phyloP scores from a whole-genome alignment of 2,888 invertebrate species.

The Melinaea menophilus region DNA sequence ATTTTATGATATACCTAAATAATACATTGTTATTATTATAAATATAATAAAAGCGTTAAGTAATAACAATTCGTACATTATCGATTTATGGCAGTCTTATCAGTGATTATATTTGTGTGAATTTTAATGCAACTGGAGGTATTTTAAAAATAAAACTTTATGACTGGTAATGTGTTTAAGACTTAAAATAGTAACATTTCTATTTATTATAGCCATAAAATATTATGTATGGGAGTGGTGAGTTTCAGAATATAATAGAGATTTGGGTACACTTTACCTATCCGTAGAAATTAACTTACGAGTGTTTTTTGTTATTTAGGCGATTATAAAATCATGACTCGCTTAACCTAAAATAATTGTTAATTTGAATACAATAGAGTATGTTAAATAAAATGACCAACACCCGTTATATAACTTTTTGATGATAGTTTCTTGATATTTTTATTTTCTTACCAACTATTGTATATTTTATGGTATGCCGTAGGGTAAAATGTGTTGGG shows the following conservation, averaged over 20 bases:
- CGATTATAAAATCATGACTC: no score
- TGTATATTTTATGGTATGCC: constrained; percentile 10
- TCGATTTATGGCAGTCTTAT: constrained; percentile 3
- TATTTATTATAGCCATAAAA: no score
- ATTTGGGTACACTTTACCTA: no score
- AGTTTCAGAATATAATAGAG: no score
- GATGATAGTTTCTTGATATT: neutral
- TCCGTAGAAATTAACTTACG: no score
- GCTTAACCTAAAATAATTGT: no score
- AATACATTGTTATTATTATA: neutral
- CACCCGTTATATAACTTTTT: no score
- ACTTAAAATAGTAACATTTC: no score
- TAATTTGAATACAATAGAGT: no score
- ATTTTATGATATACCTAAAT: neutral
- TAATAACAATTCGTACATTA: constrained; percentile 5
- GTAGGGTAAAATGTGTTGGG: constrained; percentile 19
- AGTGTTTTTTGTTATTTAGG: no score
- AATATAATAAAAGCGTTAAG: neutral
- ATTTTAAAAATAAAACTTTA: constrained; percentile 1
- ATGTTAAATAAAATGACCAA: no score
- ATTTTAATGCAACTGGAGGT: neutral
- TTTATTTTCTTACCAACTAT: neutral
- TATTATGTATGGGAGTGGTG: no score
- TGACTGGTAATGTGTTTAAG: neutral
- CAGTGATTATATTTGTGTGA: neutral